These are phyloP conservation scores for Cerastoderma edule DNA, from an alignment of 2,888 invertebrate species.

Conservation along the genomic window DNA sequence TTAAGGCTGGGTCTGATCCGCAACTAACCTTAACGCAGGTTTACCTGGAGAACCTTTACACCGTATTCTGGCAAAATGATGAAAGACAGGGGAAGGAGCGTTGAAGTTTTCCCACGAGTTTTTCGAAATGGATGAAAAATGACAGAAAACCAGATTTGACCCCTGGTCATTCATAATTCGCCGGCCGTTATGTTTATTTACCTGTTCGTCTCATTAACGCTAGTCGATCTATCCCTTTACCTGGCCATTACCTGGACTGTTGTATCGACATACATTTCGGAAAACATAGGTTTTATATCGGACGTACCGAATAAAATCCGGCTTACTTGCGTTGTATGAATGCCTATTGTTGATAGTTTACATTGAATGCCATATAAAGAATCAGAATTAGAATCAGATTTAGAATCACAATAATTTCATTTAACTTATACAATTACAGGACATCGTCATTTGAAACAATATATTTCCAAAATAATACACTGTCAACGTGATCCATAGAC, in stretches of 20 bases:
- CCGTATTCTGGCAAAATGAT: not conserved
- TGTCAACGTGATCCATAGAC: no score
- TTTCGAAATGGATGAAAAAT: constrained; percentile 25
- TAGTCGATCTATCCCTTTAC: constrained; percentile 9
- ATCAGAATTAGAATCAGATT: no score
- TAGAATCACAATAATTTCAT: not conserved
- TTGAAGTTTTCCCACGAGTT: not conserved
- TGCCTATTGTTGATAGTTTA: no score
- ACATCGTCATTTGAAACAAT: no score
- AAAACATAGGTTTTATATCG: not conserved
- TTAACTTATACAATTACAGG: no score
- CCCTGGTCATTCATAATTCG: constrained; percentile 34
- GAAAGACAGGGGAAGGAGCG: not conserved
- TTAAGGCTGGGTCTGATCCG: no score
- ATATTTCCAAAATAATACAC: no score
- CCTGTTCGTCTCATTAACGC: constrained; percentile 28
- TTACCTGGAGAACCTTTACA: not conserved
- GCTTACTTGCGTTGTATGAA: not conserved
- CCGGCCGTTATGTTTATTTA: constrained; percentile 39
- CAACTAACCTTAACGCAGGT: no score
- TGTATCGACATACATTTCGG: not conserved
- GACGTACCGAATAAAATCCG: no score
- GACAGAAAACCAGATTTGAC: constrained; percentile 27
- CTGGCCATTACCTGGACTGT: constrained; percentile 23
- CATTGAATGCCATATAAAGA: no score